Evolutionary conservation across 2,797 vertebrate species (phyloP).

Genomic region (Dicrostonyx torquatus): DNA sequence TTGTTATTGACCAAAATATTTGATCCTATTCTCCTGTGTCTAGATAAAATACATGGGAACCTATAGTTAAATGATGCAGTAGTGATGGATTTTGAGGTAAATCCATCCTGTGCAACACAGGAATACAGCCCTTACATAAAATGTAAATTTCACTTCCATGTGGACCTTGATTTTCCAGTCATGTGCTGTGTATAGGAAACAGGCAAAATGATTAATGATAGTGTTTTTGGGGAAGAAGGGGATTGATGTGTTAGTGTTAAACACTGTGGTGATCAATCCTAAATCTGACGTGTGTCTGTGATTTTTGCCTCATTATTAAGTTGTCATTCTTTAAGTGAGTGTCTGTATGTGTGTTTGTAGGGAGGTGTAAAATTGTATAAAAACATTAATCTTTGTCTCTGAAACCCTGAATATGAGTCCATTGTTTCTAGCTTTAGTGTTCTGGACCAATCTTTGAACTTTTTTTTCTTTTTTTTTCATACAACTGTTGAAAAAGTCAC

Average conservation of each 20-base stretch:
- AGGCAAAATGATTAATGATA: constrained; percentile 8
- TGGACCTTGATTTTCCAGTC: not conserved
- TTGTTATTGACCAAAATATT: not conserved
- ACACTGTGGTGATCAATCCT: constrained; percentile 31
- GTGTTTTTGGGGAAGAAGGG: not conserved
- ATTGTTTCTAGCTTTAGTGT: not conserved
- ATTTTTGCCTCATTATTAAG: not conserved
- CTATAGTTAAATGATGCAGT: not conserved
- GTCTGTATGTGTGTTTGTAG: not conserved
- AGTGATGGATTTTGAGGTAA: not conserved
- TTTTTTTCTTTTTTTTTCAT: no score
- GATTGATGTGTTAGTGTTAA: not conserved
- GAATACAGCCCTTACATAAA: not conserved
- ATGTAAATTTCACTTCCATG: not conserved
- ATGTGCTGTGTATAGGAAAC: not conserved
- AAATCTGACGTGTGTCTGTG: constrained; percentile 23
- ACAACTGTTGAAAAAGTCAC: not conserved
- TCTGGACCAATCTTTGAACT: no score
- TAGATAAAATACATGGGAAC: not conserved
- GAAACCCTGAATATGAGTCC: not conserved
- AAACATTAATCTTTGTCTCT: not conserved
- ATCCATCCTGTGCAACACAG: not conserved
- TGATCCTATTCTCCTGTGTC: constrained; percentile 19
- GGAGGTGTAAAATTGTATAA: not conserved
- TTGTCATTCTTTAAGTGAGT: not conserved